Base-by-base conservation (phyloP, 1,140 invertebrate genomes). In the Caenorhabditis briggsae region DNA sequence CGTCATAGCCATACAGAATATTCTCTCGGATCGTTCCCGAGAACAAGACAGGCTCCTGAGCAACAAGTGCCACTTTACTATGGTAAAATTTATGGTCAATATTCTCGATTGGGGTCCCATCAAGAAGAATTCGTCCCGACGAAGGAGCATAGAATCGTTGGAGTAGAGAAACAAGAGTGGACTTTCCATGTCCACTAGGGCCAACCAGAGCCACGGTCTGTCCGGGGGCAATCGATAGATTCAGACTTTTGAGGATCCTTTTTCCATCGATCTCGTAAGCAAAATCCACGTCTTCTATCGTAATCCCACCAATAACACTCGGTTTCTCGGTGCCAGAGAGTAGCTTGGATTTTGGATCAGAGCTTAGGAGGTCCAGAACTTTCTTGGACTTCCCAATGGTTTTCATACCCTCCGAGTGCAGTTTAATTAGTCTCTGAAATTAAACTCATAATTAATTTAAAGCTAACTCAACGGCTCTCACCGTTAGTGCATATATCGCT, bases 161-260 rank as follows among this genome's bases (percentile, higher is more conserved):
- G 48, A 93, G 41, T 12, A 93, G 89, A 83, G 93, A 91, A 12
- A 93, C 90, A 48, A 91, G 90, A 41, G 93, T 93, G 61, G 91
- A 92, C 82, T 93, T 93, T 43, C 93, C 93, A 91, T 93, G 91
- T 41, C 93, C 93, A 88, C 91, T 92, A 25, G 82, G 83, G 87
- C 94, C 94, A 90, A 96, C 97, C 2, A 98, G 93, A 1, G 96
- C 96, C 5, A 97, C 94, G 0, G 95, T 97, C 92, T 97, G 94
- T 1, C 96, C 96, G 89, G 92, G 89, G 6, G 94, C 88, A 61
- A 94, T 90, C 94, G 11, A 96, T 92, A 88, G 96, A 95, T 93
- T 92, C 83, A 33, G 91, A 14, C 56, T 56, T 41, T 86, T 83
- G 16, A 86, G 5, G 16, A 83, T 33, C 33, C 61, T 23, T 82